A percentile compares a stretch with the other conserved stretches of the same genome.
These are phyloP conservation scores for Oxytorus armatus DNA, from an alignment of 2,888 invertebrate species.

Conservation along the genomic window DNA sequence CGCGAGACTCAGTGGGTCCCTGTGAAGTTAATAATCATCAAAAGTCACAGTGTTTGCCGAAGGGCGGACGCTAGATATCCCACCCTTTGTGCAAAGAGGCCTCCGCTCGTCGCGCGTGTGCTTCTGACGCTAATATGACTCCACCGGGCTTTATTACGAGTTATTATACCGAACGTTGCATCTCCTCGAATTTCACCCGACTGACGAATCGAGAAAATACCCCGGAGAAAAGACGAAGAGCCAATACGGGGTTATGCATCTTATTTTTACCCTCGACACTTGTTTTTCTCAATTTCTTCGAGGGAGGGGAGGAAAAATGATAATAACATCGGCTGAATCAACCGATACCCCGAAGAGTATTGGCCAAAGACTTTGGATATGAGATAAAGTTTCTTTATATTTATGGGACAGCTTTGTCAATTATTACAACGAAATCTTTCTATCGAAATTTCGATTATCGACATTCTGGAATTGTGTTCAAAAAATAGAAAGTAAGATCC, in stretches of 20 bases:
- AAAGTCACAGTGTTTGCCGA: conserved; percentile 84
- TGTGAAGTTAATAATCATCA: conserved; percentile 85
- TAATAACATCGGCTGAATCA: no score
- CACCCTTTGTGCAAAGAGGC: conserved; percentile 80
- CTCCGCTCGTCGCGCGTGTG: conserved; percentile 81
- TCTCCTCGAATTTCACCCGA: conserved; percentile 79
- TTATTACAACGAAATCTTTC: no score
- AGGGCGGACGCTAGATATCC: conserved; percentile 82
- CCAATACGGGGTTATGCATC: neutral
- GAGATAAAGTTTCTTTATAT: no score
- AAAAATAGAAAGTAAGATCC: no score
- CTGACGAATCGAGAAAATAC: conserved; percentile 59
- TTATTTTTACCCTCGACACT: conserved; percentile 4
- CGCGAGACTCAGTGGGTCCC: conserved; percentile 73
- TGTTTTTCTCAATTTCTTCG: neutral
- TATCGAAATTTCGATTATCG: no score
- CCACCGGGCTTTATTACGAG: conserved; percentile 84
- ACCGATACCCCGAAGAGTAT: no score
- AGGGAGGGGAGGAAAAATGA: no score
- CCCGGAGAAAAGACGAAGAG: conserved; percentile 36
- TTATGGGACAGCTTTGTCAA: no score
- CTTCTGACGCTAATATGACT: conserved; percentile 84
- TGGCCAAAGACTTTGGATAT: no score
- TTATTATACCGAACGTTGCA: conserved; percentile 83
- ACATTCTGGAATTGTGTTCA: no score